Conservation (phyloP, 2,113 vertebrate genomes). For the Marmota flaviventris region DNA sequence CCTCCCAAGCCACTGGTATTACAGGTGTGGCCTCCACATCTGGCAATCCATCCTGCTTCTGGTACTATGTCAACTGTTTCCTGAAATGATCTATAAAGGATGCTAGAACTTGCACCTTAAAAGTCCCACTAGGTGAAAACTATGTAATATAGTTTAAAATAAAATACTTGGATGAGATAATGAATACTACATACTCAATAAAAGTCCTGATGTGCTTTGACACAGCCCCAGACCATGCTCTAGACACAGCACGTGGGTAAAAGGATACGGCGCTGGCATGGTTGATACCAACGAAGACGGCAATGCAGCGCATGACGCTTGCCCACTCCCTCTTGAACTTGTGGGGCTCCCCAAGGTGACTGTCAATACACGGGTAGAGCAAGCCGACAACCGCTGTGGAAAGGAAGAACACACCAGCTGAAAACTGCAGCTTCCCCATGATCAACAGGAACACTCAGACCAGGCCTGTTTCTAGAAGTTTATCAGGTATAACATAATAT, state of each 20-base stretch:
- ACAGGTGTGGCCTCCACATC: no score
- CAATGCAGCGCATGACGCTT: slow-evolving; percentile 92
- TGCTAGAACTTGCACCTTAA: fast-evolving
- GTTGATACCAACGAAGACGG: slow-evolving; percentile 92
- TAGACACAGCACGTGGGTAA: fast-evolving
- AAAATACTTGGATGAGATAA: background rate
- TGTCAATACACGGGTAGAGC: slow-evolving; percentile 92
- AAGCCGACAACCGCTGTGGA: slow-evolving; percentile 90
- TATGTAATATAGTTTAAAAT: background rate
- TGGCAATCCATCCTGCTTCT: no score
- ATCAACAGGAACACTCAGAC: background rate
- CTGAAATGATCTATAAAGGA: background rate
- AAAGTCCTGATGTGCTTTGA: fast-evolving
- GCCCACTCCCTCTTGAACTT: slow-evolving; percentile 93
- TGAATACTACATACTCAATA: background rate
- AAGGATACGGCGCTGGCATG: slow-evolving; percentile 94
- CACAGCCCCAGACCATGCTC: fast-evolving
- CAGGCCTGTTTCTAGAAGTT: background rate
- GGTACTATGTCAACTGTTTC: no score
- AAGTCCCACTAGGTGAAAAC: background rate
- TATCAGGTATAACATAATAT: fast-evolving
- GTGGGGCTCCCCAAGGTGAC: slow-evolving; percentile 92
- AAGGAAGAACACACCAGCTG: background rate
- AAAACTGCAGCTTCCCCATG: fast-evolving
- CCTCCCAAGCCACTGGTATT: no score